Evolutionary conservation across 2,113 vertebrate genomes (phyloP).

Genomic region (Lichenostomus cassidix): DNA sequence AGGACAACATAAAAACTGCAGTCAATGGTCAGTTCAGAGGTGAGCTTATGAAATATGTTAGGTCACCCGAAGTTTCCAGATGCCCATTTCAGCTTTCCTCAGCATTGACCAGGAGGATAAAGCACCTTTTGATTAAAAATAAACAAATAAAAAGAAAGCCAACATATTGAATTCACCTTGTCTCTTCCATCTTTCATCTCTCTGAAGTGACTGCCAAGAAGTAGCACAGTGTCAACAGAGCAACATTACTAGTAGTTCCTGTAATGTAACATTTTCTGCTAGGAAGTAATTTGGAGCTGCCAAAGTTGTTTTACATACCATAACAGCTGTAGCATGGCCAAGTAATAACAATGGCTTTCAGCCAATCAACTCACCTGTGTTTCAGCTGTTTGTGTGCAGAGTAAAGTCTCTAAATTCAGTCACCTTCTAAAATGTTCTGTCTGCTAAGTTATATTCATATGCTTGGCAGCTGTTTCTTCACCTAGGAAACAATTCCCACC

Average conservation of each 20-base stretch:
- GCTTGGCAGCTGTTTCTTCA: background rate
- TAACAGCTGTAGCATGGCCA: background rate
- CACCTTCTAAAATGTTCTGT: background rate
- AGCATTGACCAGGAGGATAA: background rate
- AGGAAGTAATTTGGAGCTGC: background rate
- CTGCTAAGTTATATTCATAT: background rate
- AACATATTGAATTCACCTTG: background rate
- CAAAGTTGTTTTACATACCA: background rate
- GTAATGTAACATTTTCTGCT: background rate
- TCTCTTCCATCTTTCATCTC: background rate
- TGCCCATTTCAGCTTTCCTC: background rate
- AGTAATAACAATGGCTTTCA: background rate
- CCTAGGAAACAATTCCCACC: background rate
- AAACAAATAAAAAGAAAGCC: background rate
- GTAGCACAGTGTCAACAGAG: background rate
- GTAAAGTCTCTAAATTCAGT: background rate
- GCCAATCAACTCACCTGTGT: slow-evolving; percentile 2
- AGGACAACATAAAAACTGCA: background rate
- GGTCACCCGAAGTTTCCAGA: background rate
- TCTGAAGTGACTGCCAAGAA: background rate
- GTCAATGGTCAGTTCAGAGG: background rate
- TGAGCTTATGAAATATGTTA: background rate
- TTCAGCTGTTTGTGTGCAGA: background rate
- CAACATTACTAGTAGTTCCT: background rate
- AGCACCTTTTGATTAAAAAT: background rate